Conservation (phyloP, 2,888 invertebrate species). For the Conchocele bisecta region DNA sequence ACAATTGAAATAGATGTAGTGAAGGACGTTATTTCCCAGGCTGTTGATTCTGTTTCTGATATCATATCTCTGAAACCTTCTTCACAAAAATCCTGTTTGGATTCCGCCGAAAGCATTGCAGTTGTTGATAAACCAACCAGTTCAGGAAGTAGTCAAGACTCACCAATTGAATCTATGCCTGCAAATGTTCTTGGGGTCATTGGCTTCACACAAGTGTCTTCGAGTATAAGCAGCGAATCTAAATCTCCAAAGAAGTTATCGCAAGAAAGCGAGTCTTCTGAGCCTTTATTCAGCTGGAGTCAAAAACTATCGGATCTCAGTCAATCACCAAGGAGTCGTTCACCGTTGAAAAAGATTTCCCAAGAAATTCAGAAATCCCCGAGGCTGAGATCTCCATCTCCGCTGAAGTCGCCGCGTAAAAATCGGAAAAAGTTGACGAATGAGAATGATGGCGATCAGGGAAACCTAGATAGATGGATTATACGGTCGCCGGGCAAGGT, state of each 20-base stretch:
- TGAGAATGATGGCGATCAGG: conserved; percentile 43
- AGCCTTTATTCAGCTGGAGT: conserved; percentile 50
- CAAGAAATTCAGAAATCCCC: conserved; percentile 39
- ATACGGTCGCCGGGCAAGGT: conserved; percentile 56
- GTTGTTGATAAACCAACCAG: too few species aligned
- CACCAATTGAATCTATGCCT: conserved; percentile 28
- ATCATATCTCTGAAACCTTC: too few species aligned
- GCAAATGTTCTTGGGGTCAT: conserved; percentile 48
- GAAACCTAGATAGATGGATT: conserved; percentile 66
- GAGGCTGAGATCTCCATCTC: conserved; percentile 32
- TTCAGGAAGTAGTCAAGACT: not conserved
- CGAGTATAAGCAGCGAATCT: conserved; percentile 26
- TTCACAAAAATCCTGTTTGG: too few species aligned
- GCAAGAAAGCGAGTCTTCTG: conserved; percentile 12
- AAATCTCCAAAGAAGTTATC: conserved; percentile 9
- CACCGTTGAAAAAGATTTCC: conserved; percentile 33
- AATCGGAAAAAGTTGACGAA: conserved; percentile 29
- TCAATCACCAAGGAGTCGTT: conserved; percentile 32
- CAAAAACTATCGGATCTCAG: conserved; percentile 47
- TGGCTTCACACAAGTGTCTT: conserved; percentile 25
- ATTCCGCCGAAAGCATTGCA: too few species aligned
- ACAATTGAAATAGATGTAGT: conserved; percentile 5
- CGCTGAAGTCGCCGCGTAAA: conserved; percentile 52
- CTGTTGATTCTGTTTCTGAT: not conserved
- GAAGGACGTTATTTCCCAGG: conserved; percentile 14